These are phyloP conservation scores for Sebastolobus altivelis DNA, from an alignment of 2,797 vertebrate genomes.

Conservation along the genomic window DNA sequence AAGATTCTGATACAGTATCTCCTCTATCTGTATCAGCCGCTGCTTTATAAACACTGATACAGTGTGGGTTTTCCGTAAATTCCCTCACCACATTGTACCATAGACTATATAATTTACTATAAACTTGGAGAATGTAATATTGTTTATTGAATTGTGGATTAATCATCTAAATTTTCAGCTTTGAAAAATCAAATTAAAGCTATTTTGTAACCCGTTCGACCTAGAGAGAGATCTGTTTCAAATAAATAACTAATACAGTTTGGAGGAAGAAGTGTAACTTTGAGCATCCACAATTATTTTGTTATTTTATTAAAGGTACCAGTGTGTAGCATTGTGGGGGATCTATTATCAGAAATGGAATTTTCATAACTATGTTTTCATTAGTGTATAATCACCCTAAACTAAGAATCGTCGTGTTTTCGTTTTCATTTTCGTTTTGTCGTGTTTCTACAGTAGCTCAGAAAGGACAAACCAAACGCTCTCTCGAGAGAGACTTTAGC, in stretches of 20 bases:
- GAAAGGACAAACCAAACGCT: no score
- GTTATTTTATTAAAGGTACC: no score
- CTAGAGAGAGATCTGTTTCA: background rate
- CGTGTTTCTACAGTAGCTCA: no score
- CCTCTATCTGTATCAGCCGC: background rate
- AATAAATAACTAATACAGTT: slow-evolving; percentile 4
- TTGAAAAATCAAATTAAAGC: background rate
- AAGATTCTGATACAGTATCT: background rate
- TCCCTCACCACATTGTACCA: background rate
- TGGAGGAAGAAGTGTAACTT: background rate
- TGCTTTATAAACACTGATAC: background rate
- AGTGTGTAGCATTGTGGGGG: no score
- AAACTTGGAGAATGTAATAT: background rate
- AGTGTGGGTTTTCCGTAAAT: background rate
- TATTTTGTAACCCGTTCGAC: no score
- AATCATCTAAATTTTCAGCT: background rate
- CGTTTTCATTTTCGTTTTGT: no score
- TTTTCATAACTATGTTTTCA: no score
- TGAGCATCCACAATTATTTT: no score
- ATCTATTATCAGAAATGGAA: no score
- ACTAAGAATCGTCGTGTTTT: no score
- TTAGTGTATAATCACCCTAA: no score
- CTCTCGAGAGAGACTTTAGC: no score
- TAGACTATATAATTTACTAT: background rate
- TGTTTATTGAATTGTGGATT: background rate